Percentiles rank a stretch among this genome's conserved stretches.
Conservation (phyloP, 2,888 invertebrate species). For the Liopterus haemorrhoidalis region DNA sequence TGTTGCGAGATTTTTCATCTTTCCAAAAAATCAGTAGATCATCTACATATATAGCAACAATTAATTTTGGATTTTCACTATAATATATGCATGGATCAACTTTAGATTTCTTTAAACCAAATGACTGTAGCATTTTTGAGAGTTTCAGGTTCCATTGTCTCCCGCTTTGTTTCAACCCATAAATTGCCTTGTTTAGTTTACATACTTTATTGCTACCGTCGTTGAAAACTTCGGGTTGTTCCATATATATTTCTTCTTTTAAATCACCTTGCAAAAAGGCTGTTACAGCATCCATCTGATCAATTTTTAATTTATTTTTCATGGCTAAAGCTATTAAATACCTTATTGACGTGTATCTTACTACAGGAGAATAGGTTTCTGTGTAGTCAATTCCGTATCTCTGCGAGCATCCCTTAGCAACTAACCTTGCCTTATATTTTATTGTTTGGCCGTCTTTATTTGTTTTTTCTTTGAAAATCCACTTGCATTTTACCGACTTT, state of each 20-base stretch:
- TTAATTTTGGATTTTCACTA: too few relatives aligned
- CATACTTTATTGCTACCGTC: conserved; percentile 18
- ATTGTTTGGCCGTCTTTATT: neutral
- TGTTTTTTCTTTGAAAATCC: conserved; percentile 27
- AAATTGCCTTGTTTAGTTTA: conserved; percentile 28
- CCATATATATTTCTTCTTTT: conserved; percentile 34
- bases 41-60: neutral
- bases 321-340: conserved; percentile 31
- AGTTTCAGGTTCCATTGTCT: conserved; percentile 28
- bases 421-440: conserved; percentile 30
- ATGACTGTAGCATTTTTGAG: conserved; percentile 1
- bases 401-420: conserved; percentile 33
- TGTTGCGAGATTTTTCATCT: conserved; percentile 5
- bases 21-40: too few relatives aligned
- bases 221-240: conserved; percentile 25
- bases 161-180: conserved; percentile 29
- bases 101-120: neutral
- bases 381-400: conserved; percentile 32
- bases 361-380: conserved; percentile 34
- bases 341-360: conserved; percentile 30
- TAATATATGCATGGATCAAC: too few relatives aligned
- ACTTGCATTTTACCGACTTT: conserved; percentile 24
- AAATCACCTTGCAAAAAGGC: conserved; percentile 35
- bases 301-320: conserved; percentile 27
- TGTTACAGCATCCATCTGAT: conserved; percentile 35